Evolutionary conservation across 2,797 vertebrate species (phyloP), one percentile per base, ranked within the genome.

Genomic region (Cryptoblepharus egeriae): DNA sequence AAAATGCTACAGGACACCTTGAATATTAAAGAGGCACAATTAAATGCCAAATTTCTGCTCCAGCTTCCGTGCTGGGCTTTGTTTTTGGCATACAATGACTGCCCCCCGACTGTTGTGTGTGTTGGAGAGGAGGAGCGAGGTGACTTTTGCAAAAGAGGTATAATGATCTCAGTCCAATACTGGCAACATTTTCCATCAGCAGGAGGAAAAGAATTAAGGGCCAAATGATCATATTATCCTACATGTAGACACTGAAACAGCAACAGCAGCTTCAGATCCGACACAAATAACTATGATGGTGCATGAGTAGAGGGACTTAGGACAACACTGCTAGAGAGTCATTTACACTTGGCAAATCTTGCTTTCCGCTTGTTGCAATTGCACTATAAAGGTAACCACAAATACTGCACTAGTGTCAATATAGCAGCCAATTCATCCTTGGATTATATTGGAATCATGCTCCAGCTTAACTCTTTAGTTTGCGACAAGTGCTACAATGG

Each of bases 1-100:
- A 82, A 80, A 88, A 80, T 9, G 20, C 60, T 87, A 87, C 88
- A 87, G 85, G 77, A 90, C 75, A 68, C 49, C 80, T 84, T 67
- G 67, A 77, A 70, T 20, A 57, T 68, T 77, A 84, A 92, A 75
- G n/a, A 93, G 91, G 90, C 84, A 90, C 85, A 45, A 70, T 83
- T 49, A 79, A 75, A 84, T 92, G 86, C 42, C 88, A 89, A 57
- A 77, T 52, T 87, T 84, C 89, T 70, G 32, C 60, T 82, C 86
- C 77, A 11, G 52, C 64, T 80, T 64, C 83, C 81, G 77, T 45
- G 72, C 74, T 77, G 79, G 58, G 24, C 58, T 73, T 79, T 87
- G 68, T 87, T 92, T 93, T 87, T 83, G 37, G 84, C 86, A 37
- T 1, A 45, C 32, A 32, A 80, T 55, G 61, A 68, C 74, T 73